phyloP scores from a whole-genome alignment of 2,888 invertebrate species.

The Caenorhabditis angaria region DNA sequence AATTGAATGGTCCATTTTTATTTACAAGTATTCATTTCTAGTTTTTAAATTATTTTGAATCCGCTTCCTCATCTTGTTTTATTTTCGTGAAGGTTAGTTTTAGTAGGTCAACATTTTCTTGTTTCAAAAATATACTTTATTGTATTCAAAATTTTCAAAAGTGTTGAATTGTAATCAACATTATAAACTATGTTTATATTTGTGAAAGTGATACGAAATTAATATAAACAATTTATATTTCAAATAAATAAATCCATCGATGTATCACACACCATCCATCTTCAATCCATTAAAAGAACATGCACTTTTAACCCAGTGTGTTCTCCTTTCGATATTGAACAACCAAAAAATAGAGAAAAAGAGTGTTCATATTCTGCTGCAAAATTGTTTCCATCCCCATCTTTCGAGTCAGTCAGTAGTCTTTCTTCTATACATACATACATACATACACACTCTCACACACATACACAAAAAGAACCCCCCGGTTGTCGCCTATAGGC shows the following conservation, averaged over 20 bases:
- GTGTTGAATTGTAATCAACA: too few species aligned
- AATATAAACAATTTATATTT: neutral
- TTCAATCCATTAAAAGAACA: neutral
- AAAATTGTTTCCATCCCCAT: neutral
- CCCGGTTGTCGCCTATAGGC: neutral
- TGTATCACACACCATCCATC: too few species aligned
- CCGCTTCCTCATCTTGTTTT: too few species aligned
- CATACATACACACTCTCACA: neutral
- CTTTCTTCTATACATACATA: neutral
- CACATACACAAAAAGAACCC: conserved; percentile 1
- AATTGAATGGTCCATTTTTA: too few species aligned
- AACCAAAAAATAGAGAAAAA: neutral
- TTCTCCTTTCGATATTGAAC: conserved; percentile 4
- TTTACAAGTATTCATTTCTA: too few species aligned
- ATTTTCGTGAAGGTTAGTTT: too few species aligned
- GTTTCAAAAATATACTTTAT: too few species aligned
- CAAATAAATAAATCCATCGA: too few species aligned
- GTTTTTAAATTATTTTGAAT: too few species aligned
- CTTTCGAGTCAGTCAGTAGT: neutral
- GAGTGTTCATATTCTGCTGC: neutral
- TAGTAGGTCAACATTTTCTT: too few species aligned
- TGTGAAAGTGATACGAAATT: neutral
- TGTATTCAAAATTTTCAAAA: too few species aligned
- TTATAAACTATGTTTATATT: neutral
- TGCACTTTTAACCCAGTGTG: conserved; percentile 1